phyloP scores from a whole-genome alignment of 1,140 invertebrate species.

The Agrypnia vestita region DNA sequence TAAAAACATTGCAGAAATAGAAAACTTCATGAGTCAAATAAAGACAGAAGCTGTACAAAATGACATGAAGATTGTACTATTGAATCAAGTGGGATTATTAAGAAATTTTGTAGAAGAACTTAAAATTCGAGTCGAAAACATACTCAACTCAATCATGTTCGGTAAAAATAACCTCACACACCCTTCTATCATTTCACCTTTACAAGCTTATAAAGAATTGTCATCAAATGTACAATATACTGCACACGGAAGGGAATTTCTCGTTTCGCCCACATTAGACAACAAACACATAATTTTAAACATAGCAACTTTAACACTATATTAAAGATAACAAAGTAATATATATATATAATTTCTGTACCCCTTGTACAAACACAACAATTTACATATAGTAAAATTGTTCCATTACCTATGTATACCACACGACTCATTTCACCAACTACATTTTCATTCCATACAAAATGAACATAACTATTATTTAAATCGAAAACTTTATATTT shows the following conservation, averaged over 20 bases:
- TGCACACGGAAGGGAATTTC: conserved; percentile 12
- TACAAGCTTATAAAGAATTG: background rate
- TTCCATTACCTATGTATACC: conserved; percentile 22
- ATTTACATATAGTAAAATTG: conserved; percentile 2
- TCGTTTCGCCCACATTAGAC: background rate
- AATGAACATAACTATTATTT: background rate
- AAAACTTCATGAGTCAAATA: background rate
- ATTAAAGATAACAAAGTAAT: too few species aligned
- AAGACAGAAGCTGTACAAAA: background rate
- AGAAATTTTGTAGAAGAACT: background rate
- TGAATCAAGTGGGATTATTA: conserved; percentile 4
- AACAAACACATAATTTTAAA: background rate
- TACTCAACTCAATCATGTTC: background rate
- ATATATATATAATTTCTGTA: conserved; percentile 15
- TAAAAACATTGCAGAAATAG: background rate
- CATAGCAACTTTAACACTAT: background rate
- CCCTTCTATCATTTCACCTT: conserved; percentile 1
- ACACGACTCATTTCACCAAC: background rate
- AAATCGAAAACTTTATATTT: too few species aligned
- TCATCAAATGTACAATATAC: background rate
- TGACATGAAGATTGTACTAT: background rate
- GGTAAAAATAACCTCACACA: too few species aligned
- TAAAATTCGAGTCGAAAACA: background rate
- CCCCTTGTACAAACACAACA: background rate
- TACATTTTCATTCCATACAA: background rate